Conservation (phyloP, 2,797 vertebrate genomes). For the Thamnophis elegans region DNA sequence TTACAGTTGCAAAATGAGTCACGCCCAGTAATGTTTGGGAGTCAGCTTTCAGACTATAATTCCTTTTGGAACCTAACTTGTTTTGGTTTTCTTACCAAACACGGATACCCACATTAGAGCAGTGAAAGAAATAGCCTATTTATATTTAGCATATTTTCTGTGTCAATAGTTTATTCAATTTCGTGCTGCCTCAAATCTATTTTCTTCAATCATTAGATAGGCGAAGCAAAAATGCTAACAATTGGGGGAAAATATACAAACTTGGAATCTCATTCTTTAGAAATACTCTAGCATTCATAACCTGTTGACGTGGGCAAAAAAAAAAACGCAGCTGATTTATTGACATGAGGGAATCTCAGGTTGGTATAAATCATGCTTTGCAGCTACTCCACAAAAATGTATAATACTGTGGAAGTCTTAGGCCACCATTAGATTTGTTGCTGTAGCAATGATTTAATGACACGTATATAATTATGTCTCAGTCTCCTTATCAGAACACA, state of each 20-base stretch:
- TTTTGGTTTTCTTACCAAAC: neutral
- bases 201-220: neutral
- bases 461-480: neutral
- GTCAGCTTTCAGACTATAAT: neutral
- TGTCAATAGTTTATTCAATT: neutral
- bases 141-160: neutral
- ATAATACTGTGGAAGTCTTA: neutral
- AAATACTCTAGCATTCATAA: neutral
- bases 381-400: neutral
- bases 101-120: neutral
- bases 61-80: neutral
- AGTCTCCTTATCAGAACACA: neutral
- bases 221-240: neutral
- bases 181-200: neutral
- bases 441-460: neutral
- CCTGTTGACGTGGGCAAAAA: neutral
- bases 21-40: neutral
- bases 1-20: neutral
- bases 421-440: neutral
- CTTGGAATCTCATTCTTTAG: neutral
- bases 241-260: neutral
- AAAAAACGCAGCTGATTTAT: neutral
- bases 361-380: neutral
- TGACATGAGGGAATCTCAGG: neutral
- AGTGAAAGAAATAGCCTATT: neutral